These are phyloP conservation scores for Argya squamiceps DNA, from an alignment of 2,797 vertebrate species.

Conservation along the genomic window DNA sequence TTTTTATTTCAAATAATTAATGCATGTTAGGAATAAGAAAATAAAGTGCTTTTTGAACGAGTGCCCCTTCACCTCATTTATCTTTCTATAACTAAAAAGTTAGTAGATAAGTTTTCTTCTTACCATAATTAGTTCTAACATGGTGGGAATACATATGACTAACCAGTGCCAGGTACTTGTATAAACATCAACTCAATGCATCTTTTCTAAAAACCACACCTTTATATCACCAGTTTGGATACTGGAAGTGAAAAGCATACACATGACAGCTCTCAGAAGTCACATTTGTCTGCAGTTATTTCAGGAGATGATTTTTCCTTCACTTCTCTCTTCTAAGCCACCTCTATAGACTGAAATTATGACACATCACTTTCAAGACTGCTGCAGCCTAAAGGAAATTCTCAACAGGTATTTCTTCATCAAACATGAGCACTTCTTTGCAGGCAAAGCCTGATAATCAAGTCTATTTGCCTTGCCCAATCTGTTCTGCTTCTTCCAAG, in stretches of 20 bases:
- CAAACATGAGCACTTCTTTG: neutral
- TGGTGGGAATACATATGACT: neutral
- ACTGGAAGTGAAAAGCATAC: neutral
- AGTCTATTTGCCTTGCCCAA: neutral
- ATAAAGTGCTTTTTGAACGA: neutral
- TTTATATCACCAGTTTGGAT: neutral
- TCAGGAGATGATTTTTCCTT: neutral
- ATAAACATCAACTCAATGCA: neutral
- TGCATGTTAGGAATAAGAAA: neutral
- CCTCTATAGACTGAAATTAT: neutral
- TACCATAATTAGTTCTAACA: neutral
- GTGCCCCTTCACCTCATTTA: neutral
- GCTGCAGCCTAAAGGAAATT: neutral
- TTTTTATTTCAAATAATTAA: neutral
- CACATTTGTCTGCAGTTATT: neutral
- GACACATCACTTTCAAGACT: neutral
- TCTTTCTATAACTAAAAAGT: neutral
- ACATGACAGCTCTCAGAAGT: neutral
- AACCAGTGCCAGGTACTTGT: neutral
- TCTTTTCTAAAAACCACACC: neutral
- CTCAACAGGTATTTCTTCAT: neutral
- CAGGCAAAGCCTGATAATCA: neutral
- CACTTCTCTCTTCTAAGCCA: neutral
- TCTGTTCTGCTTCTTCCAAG: neutral
- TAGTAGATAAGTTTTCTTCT: neutral